Conservation (phyloP, 2,888 invertebrate genomes). For the Bugula neritina region DNA sequence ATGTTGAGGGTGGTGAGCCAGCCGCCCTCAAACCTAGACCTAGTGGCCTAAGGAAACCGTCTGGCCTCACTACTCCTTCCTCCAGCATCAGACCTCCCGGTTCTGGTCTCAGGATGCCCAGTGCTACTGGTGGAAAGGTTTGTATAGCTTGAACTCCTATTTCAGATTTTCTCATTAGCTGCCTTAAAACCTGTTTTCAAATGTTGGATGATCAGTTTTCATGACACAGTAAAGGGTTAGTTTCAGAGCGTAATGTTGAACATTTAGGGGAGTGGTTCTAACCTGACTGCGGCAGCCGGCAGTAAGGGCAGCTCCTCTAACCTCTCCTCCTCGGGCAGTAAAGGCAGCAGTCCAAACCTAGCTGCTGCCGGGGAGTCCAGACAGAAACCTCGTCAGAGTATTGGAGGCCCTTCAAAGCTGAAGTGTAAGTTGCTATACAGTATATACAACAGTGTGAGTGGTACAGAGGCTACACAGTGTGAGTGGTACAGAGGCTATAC, state of each 20-base stretch:
- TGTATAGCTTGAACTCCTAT: no score
- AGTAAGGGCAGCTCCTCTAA: constrained; percentile 6
- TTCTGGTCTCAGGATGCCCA: constrained; percentile 14
- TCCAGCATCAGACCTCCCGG: constrained; percentile 17
- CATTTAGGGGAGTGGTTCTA: background rate
- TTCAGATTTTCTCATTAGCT: no score
- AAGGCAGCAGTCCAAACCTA: background rate
- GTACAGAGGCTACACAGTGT: no score
- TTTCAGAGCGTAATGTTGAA: no score
- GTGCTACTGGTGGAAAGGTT: constrained; percentile 7
- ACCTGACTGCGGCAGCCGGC: constrained; percentile 1
- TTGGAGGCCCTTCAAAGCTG: background rate
- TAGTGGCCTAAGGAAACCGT: constrained; percentile 21
- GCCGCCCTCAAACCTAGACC: constrained; percentile 2
- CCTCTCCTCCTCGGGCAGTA: background rate
- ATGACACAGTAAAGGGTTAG: no score
- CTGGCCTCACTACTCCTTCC: background rate
- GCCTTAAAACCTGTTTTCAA: no score
- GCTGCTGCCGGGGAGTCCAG: background rate
- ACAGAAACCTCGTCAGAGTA: background rate
- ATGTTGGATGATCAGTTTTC: no score
- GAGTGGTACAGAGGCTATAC: no score
- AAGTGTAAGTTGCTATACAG: background rate
- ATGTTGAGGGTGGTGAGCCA: background rate
- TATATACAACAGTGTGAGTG: background rate